Base-by-base conservation (phyloP, 2,888 invertebrate species). In the Euzetes globulus region DNA sequence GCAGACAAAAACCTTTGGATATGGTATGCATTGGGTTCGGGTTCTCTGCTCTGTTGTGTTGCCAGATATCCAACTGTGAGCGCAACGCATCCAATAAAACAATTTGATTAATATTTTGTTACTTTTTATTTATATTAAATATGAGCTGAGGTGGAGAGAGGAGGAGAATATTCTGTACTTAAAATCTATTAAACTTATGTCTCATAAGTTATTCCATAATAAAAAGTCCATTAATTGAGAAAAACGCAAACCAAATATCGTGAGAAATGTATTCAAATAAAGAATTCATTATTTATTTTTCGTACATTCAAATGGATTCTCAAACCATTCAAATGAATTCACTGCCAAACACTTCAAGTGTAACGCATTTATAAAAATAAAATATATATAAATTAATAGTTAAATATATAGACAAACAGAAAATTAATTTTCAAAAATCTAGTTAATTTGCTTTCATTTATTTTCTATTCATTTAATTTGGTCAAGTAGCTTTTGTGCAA, bases 121-220 rank as follows among this genome's bases (percentile, higher is more conserved):
- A 65, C 65, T 65, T 65, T 33, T 65, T 65, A 65, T 65, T 65
- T 37, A 65, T 65, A 65, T 65, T 19, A 65, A 37, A 65, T 65
- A 65, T 37, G 19, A 65, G 37, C 4, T n/a, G 29, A 65, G 65
- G 65, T 65, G 65, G 37, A 65, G 65, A 65, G 65, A 37, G 65
- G 65, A 65, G 65, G 65, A 19, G 33, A 19, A 17, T 65, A 37
- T 65, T 19, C 15, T 29, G 37, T 65, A 65, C 65, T 65, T 65
- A 37, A 65, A 65, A 65, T 37, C 37, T 65, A 65, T 37, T 37
- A 65, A 65, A 37, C 65, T 37, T 33, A 33, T 65, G 37, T 37
- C 37, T 65, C 65, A 37, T 65, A 65, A 65, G 37, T 65, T 37
- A 37, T 65, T 65, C 29, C 37, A 65, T 37, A 33, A 37, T 63